Percentiles rank a stretch among this genome's conserved stretches.
phyloP scores from a whole-genome alignment of 2,113 vertebrate genomes.

The Malaclemys terrapin region DNA sequence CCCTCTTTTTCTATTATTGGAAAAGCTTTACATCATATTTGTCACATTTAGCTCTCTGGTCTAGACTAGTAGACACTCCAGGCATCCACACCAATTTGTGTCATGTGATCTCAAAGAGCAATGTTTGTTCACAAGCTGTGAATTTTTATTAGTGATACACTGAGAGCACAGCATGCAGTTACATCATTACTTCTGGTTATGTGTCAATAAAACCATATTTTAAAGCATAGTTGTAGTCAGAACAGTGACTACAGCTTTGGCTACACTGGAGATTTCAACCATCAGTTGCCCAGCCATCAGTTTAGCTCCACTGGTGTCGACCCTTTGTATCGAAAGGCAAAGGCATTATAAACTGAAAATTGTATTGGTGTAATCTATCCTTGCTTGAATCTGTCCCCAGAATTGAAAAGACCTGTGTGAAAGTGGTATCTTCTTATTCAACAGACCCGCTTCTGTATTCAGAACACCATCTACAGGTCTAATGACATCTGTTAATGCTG shows the following conservation, averaged over 20 bases:
- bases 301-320: neutral
- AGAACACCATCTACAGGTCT: neutral
- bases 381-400: neutral
- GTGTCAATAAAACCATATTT: neutral
- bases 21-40: constrained; percentile 50
- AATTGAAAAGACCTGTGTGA: neutral
- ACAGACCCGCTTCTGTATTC: neutral
- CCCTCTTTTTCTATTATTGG: constrained; percentile 70
- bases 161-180: neutral
- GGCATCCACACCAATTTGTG: constrained; percentile 52
- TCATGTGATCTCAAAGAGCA: constrained; percentile 38
- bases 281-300: neutral
- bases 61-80: constrained; percentile 41
- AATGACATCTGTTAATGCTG: neutral
- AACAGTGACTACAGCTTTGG: neutral
- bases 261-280: neutral
- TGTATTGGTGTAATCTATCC: neutral
- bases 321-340: neutral
- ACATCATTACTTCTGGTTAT: neutral
- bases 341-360: neutral
- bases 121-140: constrained; percentile 61
- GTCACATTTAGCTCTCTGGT: constrained; percentile 52
- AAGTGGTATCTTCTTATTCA: constrained; percentile 1
- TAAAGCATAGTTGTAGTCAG: neutral
- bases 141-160: constrained; percentile 39